A percentile compares a stretch with the other conserved stretches of the same genome.
phyloP scores from a whole-genome alignment of 2,113 vertebrate species.

The Aepyceros melampus region DNA sequence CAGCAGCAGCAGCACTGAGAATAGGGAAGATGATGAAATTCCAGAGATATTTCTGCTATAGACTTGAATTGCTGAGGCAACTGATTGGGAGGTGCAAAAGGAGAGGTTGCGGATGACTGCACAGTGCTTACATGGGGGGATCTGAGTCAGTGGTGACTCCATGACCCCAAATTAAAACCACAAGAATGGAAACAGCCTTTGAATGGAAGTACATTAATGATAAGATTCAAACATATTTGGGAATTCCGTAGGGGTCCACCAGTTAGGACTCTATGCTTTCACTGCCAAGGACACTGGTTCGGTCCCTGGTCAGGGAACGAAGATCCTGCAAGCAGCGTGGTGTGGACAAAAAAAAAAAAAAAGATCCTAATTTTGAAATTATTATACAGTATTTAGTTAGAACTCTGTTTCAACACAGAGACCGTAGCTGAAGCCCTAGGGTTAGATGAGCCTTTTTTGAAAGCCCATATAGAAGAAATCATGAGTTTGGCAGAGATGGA shows the following conservation, averaged over 20 bases:
- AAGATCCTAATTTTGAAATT: background rate
- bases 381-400: background rate
- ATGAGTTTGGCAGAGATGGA: background rate
- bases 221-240: background rate
- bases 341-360: background rate
- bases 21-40: background rate
- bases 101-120: background rate
- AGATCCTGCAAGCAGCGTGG: rapidly evolving
- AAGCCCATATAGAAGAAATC: background rate
- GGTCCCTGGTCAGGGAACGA: background rate
- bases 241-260: background rate
- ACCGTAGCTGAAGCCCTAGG: background rate
- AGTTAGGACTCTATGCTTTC: background rate
- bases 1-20: background rate
- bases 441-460: background rate
- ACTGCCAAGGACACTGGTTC: background rate
- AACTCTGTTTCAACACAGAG: background rate
- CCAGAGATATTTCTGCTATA: background rate
- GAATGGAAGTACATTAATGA: background rate
- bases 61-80: background rate
- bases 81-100: background rate
- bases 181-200: background rate
- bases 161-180: background rate
- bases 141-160: background rate
- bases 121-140: background rate